A percentile compares a stretch with the other conserved stretches of the same genome.
phyloP scores from a whole-genome alignment of 2,797 vertebrate species.

The Sarcoramphus papa region DNA sequence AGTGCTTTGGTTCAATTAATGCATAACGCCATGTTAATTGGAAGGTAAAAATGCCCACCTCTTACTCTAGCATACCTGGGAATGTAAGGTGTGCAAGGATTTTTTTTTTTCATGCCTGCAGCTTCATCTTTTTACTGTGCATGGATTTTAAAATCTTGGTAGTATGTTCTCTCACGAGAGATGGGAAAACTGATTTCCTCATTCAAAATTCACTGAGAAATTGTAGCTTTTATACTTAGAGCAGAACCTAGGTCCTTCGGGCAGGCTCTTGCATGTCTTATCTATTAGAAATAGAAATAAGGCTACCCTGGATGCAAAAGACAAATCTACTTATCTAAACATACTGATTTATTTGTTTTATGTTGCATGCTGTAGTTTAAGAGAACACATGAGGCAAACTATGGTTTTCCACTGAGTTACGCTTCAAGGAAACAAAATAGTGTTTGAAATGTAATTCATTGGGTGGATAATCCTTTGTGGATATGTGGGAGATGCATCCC shows the following conservation, averaged over 20 bases:
- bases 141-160: not conserved
- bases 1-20: not conserved
- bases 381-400: not conserved
- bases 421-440: not conserved
- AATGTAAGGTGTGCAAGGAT: not conserved
- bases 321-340: not conserved
- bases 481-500: not conserved
- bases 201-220: not conserved
- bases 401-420: not conserved
- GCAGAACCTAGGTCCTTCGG: not conserved
- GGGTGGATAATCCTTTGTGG: not conserved
- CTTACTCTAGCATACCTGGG: not conserved
- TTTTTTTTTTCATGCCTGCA: not conserved
- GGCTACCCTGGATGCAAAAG: not conserved
- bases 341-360: not conserved
- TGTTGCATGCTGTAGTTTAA: not conserved
- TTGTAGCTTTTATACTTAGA: not conserved
- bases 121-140: not conserved
- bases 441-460: not conserved
- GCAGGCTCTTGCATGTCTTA: not conserved
- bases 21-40: not conserved
- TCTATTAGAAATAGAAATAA: not conserved
- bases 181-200: not conserved
- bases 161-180: fast-evolving
- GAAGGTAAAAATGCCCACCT: not conserved